Evolutionary conservation across 2,888 invertebrate species (phyloP), one percentile per base, ranked within the genome.

Genomic region (Epistrophella euchroma): DNA sequence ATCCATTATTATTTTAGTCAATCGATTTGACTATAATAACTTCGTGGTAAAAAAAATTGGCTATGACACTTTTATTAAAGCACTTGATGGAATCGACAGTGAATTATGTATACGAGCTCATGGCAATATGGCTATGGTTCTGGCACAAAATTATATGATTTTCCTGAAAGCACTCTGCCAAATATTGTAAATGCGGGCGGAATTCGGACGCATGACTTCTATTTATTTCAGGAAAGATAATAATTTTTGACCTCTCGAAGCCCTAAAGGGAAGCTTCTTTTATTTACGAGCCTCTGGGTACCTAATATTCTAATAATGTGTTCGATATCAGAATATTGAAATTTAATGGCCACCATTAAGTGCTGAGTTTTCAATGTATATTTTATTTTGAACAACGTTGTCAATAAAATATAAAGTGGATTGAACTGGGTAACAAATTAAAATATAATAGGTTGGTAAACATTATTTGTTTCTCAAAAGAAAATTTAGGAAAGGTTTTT

Each of bases 41-140:
- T 66, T 45, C 60, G 45, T 47, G 72, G 10, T 45, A 17, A 40
- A 22, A 22, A 32, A 80, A 71, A 85, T 68, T 80, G 80, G 72
- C 76, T 80, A 72, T 76, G 76, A 72, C 80, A 75, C 60, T 80
- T 84, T 84, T 84, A 84, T 72, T 75, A 75, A 7, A 66, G 56
- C 66, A 76, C 80, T 85, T 80, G 84, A 80, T 45, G 71, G 76
- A 80, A 80, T 85, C 55, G 72, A 80, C 60, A 68, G 72, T 80
- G 75, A 76, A 85, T 68, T 58, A 58, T 66, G 25, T 28, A 50
- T 10, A 28, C 10, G 4, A 28, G 28, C 32, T 32, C 35, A n/a
- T 9, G 40, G 35, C 17, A 32, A 32, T 7, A 43, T 58, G 64
- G 28, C 7, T 58, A 32, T 64, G 17, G 68, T 60, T 43, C 66